Evolutionary conservation across 2,888 invertebrate genomes (phyloP).

Genomic region (Amphipoea oculea): DNA sequence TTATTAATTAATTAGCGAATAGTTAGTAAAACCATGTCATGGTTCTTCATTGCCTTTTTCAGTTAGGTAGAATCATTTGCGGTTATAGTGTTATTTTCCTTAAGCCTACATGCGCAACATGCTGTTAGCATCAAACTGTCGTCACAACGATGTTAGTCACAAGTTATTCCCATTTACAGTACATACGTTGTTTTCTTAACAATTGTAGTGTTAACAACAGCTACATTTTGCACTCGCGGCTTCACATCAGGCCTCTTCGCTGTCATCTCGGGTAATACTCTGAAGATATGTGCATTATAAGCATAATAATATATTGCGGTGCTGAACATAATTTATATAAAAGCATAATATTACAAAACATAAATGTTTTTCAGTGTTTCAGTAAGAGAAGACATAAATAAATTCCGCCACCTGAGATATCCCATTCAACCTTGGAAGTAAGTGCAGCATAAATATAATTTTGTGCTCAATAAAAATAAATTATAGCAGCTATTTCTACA

Average conservation of each 20-base stretch:
- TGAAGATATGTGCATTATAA: constrained; percentile 80
- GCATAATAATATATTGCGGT: constrained; percentile 63
- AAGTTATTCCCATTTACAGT: constrained; percentile 70
- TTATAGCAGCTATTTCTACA: constrained; percentile 31
- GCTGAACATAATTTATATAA: constrained; percentile 39
- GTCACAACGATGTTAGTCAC: constrained; percentile 65
- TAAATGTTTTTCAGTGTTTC: constrained; percentile 29
- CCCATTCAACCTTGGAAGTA: constrained; percentile 44
- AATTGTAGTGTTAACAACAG: constrained; percentile 76
- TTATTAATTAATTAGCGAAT: constrained; percentile 11
- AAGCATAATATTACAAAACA: constrained; percentile 42
- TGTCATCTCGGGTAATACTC: constrained; percentile 80
- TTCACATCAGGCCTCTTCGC: constrained; percentile 78
- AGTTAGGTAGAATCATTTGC: background rate
- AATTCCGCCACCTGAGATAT: constrained; percentile 57
- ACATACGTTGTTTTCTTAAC: constrained; percentile 83
- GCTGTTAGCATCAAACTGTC: constrained; percentile 62
- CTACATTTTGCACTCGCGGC: constrained; percentile 74
- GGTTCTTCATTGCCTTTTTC: constrained; percentile 9
- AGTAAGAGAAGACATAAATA: constrained; percentile 31
- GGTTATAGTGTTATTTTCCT: constrained; percentile 33
- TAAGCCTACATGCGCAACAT: constrained; percentile 61
- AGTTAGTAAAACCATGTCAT: constrained; percentile 25
- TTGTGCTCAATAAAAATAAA: constrained; percentile 40
- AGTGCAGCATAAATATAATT: constrained; percentile 34